These are phyloP conservation scores for Oligia strigilis DNA, from an alignment of 2,888 invertebrate species.

Conservation along the genomic window DNA sequence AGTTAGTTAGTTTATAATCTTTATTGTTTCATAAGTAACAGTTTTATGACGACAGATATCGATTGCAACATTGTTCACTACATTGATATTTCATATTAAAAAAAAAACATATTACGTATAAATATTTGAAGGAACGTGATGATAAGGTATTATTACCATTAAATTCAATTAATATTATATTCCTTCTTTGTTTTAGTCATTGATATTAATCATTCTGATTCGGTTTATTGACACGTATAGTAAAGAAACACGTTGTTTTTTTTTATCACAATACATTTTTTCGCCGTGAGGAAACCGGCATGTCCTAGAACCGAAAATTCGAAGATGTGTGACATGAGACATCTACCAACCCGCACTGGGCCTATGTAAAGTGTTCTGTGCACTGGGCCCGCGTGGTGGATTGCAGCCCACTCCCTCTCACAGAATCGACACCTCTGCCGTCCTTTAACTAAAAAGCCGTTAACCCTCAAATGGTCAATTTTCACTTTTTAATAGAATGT, in stretches of 20 bases:
- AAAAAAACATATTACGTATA: neutral
- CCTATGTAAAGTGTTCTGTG: too few relatives aligned
- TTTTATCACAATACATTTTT: neutral
- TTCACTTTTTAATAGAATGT: too few relatives aligned
- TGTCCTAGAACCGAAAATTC: too few relatives aligned
- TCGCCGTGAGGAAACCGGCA: too few relatives aligned
- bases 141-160: conserved; percentile 10
- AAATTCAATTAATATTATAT: neutral
- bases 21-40: neutral
- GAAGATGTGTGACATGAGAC: too few relatives aligned
- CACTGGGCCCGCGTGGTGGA: too few relatives aligned
- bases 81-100: neutral
- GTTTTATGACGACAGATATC: neutral
- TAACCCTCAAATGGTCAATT: too few relatives aligned
- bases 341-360: too few relatives aligned
- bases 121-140: conserved; percentile 20
- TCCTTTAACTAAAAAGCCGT: too few relatives aligned
- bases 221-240: conserved; percentile 6
- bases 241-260: too few relatives aligned
- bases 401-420: too few relatives aligned
- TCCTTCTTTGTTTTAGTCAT: neutral
- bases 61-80: neutral
- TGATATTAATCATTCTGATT: neutral
- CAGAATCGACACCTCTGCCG: too few relatives aligned
- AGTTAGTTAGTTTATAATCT: neutral